A percentile compares a stretch with the other conserved stretches of the same genome.
phyloP scores from a whole-genome alignment of 2,888 invertebrate genomes.

The Cremastobaeus sp. region DNA sequence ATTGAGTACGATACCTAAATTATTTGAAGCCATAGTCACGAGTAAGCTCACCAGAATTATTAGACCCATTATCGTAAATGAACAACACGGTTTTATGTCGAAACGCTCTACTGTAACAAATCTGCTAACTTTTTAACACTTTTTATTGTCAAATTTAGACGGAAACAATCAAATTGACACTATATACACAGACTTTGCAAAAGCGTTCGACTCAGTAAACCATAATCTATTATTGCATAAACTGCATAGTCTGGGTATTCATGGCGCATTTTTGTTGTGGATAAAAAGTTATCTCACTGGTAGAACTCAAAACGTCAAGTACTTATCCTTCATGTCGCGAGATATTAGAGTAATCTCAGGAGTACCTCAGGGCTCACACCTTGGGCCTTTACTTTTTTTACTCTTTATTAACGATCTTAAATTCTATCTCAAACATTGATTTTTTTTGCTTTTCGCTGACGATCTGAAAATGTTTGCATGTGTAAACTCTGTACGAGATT shows the following conservation, averaged over 20 bases:
- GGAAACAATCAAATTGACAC: neutral
- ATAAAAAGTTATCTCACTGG: neutral
- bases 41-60: neutral
- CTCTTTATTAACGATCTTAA: no score
- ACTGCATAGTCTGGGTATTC: neutral
- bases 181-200: neutral
- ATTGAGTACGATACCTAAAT: no score
- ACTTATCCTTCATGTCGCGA: no score
- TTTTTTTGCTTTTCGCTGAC: no score
- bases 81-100: neutral
- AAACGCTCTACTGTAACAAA: neutral
- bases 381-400: no score
- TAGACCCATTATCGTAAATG: neutral
- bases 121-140: neutral
- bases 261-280: neutral
- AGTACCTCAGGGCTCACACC: no score
- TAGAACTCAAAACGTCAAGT: neutral
- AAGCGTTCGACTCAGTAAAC: no score
- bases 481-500: no score
- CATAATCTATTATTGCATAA: neutral
- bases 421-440: no score
- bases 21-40: neutral
- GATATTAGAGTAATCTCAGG: no score
- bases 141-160: neutral
- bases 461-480: no score